Base-by-base conservation (phyloP, 2,888 invertebrate species). In the Stegophylla sp. region DNA sequence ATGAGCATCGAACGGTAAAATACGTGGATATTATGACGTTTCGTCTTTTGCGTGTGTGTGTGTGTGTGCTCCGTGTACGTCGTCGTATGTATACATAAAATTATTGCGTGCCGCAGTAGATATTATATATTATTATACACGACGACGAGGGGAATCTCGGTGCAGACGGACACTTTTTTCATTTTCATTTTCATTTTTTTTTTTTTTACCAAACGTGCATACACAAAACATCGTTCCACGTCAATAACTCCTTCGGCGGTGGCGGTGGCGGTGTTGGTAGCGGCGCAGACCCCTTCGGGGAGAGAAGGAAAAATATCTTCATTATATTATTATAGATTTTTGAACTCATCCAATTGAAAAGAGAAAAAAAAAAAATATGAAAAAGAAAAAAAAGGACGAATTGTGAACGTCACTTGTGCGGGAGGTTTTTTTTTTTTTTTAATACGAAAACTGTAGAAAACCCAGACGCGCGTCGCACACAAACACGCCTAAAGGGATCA, bases 301-400 rank as follows among this genome's bases (percentile, higher is more conserved):
- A n/a, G 23, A n/a, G n/a, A n/a, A n/a, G n/a, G n/a, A 43, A 45
- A 56, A 59, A 74, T 48, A 61, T 79, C 77, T 69, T 79, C 77
- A 79, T 79, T 69, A 79, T 71, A 71, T 79, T 69, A 41, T 79
- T 79, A 61, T 69, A 77, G 77, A 69, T 79, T 69, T 69, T 79
- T 69, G 69, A 79, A 79, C 67, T 69, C 77, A 34, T 79, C 77
- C 77, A 79, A 79, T 69, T 79, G 77, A 77, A 77, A 56, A 77
- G 28, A 17, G n/a, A 72, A 61, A 15, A n/a, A 56, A 20, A 34
- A 34, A 41, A n/a, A 56, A 20, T 15, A 34, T 17, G 0, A 43
- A n/a, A n/a, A n/a, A n/a, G n/a, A n/a, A n/a, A 28, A 26, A 69
- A 74, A 43, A 59, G 15, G 9, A 61, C 23, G 69, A 69, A 79